Percentiles rank a stretch among this genome's conserved stretches.
These are phyloP conservation scores for Heterodera filipjevi DNA, from an alignment of 2,888 invertebrate species.

Conservation along the genomic window DNA sequence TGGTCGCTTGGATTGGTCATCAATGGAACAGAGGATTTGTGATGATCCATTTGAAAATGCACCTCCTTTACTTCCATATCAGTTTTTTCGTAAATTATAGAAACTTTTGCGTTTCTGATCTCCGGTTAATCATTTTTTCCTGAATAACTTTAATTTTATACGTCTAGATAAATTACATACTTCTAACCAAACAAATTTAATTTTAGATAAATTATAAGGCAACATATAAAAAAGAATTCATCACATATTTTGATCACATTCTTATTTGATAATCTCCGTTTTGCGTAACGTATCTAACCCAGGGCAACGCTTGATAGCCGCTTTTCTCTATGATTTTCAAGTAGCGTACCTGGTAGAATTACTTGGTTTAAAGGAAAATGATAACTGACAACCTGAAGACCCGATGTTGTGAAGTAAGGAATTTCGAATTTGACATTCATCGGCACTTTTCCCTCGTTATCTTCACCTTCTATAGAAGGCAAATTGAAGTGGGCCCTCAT, in stretches of 20 bases:
- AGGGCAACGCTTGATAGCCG: constrained; percentile 95
- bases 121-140: constrained; percentile 1
- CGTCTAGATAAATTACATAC: neutral
- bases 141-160: no score
- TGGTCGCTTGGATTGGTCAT: constrained; percentile 4
- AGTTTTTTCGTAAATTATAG: constrained; percentile 18
- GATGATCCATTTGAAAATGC: constrained; percentile 39
- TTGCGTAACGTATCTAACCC: constrained; percentile 96
- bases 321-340: constrained; percentile 98
- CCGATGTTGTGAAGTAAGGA: constrained; percentile 97
- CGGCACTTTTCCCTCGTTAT: constrained; percentile 91
- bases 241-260: constrained; percentile 66
- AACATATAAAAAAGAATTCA: neutral
- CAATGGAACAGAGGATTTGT: constrained; percentile 39
- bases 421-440: constrained; percentile 99
- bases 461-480: constrained; percentile 85
- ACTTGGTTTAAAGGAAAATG: neutral
- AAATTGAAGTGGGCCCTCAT: constrained; percentile 97
- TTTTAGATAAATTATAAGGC: neutral
- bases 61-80: constrained; percentile 38
- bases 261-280: constrained; percentile 97
- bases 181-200: neutral
- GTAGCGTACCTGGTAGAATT: constrained; percentile 77
- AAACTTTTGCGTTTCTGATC: neutral
- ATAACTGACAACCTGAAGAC: constrained; percentile 80